A percentile compares a stretch with the other conserved stretches of the same genome.
Evolutionary conservation across 2,797 vertebrate species (phyloP).

Genomic region (Micropoecilia bifurca): DNA sequence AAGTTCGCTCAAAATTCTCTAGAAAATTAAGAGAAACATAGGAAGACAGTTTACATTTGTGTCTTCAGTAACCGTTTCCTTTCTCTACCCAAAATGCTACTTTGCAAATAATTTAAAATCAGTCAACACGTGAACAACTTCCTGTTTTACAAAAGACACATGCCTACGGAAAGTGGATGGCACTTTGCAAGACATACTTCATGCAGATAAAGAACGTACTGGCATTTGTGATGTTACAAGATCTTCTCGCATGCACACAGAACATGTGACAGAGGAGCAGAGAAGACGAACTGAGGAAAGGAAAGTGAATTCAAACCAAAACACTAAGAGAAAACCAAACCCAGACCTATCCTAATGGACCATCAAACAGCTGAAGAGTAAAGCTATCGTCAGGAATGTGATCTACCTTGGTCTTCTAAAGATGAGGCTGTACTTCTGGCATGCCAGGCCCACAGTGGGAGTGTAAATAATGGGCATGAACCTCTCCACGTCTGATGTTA

Average conservation of each 20-base stretch:
- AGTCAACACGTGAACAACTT: not conserved
- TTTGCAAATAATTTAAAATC: not conserved
- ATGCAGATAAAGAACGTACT: not conserved
- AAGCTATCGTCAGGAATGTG: constrained; percentile 4
- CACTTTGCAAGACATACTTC: not conserved
- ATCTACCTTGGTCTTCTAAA: constrained; percentile 94
- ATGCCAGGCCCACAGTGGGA: constrained; percentile 94
- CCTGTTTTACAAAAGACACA: not conserved
- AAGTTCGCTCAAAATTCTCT: too few relatives aligned
- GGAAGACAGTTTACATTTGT: not conserved
- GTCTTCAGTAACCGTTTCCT: not conserved
- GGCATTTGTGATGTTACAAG: not conserved
- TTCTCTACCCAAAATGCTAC: not conserved
- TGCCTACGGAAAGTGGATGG: not conserved
- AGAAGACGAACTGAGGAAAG: not conserved
- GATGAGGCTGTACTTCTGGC: constrained; percentile 93
- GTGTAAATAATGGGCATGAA: constrained; percentile 99
- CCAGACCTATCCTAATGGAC: not conserved
- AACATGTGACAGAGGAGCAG: not conserved
- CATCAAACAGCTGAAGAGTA: constrained; percentile 5
- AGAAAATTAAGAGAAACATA: too few relatives aligned
- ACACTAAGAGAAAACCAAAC: not conserved
- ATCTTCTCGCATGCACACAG: not conserved
- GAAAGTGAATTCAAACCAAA: not conserved
- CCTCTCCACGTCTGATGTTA: constrained; percentile 90